Percentiles rank a stretch among this genome's conserved stretches.
These are phyloP conservation scores for Myotis lucifugus DNA, from an alignment of 2,113 vertebrate genomes.

Conservation along the genomic window DNA sequence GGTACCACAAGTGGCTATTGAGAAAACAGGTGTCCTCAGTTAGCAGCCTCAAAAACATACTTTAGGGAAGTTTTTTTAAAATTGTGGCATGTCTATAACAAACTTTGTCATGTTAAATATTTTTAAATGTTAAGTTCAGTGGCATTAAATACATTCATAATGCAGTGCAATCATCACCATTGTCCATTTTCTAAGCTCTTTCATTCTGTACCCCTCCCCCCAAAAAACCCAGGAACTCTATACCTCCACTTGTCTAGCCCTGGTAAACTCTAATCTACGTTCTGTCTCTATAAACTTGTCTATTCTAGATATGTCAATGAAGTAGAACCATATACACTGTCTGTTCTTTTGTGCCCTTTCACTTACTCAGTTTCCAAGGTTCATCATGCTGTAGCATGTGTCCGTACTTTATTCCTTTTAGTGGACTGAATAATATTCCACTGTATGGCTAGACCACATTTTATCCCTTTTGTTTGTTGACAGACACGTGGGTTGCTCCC, in stretches of 20 bases:
- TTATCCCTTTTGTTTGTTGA: neutral
- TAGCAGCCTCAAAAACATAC: neutral
- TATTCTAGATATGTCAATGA: neutral
- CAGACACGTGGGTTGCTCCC: neutral
- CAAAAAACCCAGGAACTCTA: neutral
- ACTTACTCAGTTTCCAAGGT: neutral
- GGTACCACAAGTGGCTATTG: slow-evolving; percentile 59
- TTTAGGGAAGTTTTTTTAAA: neutral
- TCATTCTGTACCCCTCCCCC: too few species aligned
- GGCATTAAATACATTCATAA: neutral
- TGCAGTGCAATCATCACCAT: neutral
- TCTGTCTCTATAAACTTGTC: neutral
- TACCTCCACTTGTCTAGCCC: too few species aligned
- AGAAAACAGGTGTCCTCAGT: neutral
- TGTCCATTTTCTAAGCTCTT: neutral
- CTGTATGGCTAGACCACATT: neutral
- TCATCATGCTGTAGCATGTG: neutral
- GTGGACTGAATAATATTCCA: neutral
- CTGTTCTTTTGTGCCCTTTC: neutral
- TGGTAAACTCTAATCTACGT: neutral
- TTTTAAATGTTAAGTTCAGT: neutral
- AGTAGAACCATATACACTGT: neutral
- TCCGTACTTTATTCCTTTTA: neutral
- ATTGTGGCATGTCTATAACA: neutral
- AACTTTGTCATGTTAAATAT: neutral